Conservation (phyloP, 2,113 vertebrate genomes). For the Cephalopholis sonnerati region DNA sequence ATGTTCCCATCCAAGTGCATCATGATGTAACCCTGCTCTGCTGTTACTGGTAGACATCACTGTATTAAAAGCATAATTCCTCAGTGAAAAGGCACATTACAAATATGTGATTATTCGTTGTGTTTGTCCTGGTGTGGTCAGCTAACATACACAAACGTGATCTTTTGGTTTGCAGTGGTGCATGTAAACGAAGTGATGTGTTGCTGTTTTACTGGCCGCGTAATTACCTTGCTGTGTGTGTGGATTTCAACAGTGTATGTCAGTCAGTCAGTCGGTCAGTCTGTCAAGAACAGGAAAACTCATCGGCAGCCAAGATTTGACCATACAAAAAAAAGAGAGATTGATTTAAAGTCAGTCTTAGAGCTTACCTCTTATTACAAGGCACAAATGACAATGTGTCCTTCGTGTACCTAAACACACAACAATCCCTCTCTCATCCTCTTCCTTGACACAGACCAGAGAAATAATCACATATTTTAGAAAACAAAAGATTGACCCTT, state of each 20-base stretch:
- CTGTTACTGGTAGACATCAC: too few species aligned
- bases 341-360: neutral
- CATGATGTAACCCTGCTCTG: neutral
- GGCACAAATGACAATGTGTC: neutral
- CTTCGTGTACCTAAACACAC: neutral
- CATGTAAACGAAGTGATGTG: neutral
- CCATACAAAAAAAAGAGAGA: neutral
- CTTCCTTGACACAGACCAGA: neutral
- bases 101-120: neutral
- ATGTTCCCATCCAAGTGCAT: neutral
- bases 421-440: neutral
- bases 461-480: conserved; percentile 15
- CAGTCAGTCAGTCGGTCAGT: too few species aligned
- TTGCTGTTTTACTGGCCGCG: neutral
- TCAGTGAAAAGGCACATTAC: neutral
- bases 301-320: neutral
- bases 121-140: neutral
- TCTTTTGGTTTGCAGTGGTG: neutral
- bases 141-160: neutral
- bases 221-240: conserved; percentile 16
- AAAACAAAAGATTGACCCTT: conserved; percentile 23
- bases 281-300: neutral
- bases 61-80: neutral
- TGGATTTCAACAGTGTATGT: neutral
- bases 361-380: neutral